Evolutionary conservation across 2,888 invertebrate species (phyloP), one percentile per base, ranked within the genome.

Genomic region (Rotaria macrura): DNA sequence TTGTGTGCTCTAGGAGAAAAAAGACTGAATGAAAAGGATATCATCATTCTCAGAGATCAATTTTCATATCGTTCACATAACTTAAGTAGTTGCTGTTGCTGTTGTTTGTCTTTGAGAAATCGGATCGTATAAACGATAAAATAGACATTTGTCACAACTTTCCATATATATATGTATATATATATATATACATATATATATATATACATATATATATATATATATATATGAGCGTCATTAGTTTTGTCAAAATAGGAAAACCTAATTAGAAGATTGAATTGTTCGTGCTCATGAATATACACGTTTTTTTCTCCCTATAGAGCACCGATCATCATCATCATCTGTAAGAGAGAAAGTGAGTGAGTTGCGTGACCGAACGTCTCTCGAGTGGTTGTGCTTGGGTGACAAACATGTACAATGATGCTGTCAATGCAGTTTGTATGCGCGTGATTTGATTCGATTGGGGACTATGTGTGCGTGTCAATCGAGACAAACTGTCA

Each of bases 341-440:
- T n/a, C n/a, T n/a, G n/a, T 65, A 34, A 14, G 25, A 20, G 65
- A 65, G 65, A 65, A 65, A 65, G 65, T 34, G 65, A 65, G 65
- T 65, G 65, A 65, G 65, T 65, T 65, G 65, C 65, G 65, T 65
- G 65, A 65, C 65, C 65, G 65, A 65, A 20, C 65, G 14, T 65
- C 65, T 65, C 65, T 65, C 34, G 17, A 65, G 65, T 65, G 65
- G 34, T 65, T 65, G 65, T 65, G 65, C 65, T 65, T 34, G 65
- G 65, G 65, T 65, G 65, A 65, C 65, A 65, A 65, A 65, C 34
- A 65, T 65, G 65, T 65, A 65, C 65, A 65, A 65, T 65, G 65
- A 65, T 65, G 65, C 65, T 65, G 65, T 65, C 65, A 65, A 65
- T 65, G 65, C 20, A 65, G 34, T 65, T 65, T 65, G 1, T 65